Conservation (phyloP, 2,113 vertebrate species). For the Lophius piscatorius region DNA sequence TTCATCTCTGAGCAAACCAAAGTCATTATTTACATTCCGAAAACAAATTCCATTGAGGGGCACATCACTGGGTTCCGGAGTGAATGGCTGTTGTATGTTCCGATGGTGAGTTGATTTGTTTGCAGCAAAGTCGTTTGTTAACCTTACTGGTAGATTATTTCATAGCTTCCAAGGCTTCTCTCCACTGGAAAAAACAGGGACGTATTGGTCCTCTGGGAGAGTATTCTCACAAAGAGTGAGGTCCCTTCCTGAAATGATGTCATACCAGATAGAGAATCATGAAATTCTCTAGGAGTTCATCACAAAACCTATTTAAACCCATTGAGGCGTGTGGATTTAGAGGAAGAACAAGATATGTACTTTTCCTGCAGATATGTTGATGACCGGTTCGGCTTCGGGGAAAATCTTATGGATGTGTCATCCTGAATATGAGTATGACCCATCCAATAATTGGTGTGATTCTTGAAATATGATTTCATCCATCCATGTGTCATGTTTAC, state of each 20-base stretch:
- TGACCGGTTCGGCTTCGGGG: constrained; percentile 61
- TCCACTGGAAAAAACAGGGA: constrained; percentile 45
- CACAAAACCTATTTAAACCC: not conserved
- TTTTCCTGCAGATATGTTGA: constrained; percentile 4
- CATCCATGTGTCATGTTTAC: constrained; percentile 34
- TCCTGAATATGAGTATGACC: constrained; percentile 30
- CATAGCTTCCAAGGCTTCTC: constrained; percentile 74
- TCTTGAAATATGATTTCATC: constrained; percentile 65
- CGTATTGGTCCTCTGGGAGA: constrained; percentile 34
- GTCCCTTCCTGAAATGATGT: constrained; percentile 64
- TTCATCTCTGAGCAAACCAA: constrained; percentile 81
- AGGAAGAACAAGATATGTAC: not conserved
- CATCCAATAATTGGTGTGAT: constrained; percentile 39
- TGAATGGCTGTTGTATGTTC: constrained; percentile 46
- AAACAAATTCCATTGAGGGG: constrained; percentile 70
- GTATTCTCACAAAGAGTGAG: constrained; percentile 68
- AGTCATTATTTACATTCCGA: constrained; percentile 81
- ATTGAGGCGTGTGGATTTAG: not conserved
- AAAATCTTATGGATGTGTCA: constrained; percentile 61
- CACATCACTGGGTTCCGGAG: constrained; percentile 45
- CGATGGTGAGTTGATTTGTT: constrained; percentile 49
- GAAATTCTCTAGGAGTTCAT: constrained; percentile 8
- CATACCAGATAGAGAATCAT: constrained; percentile 30
- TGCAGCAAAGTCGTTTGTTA: constrained; percentile 68
- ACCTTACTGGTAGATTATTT: constrained; percentile 80